phyloP scores from a whole-genome alignment of 2,113 vertebrate species.

The Lontra canadensis region DNA sequence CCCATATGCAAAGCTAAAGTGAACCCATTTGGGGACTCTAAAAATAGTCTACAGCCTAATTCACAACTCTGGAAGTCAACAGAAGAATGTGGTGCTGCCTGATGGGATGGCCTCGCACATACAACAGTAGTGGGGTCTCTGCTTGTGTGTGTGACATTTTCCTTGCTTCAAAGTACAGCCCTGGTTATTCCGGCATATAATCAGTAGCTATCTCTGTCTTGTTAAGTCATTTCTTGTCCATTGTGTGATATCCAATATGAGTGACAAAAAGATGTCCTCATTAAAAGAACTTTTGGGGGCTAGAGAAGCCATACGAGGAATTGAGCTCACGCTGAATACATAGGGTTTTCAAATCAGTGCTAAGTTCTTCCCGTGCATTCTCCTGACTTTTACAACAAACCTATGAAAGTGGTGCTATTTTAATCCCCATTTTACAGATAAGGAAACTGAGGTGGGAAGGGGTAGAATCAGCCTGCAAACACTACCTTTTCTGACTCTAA shows the following conservation, averaged over 20 bases:
- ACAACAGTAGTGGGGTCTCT: background rate
- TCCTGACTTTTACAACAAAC: background rate
- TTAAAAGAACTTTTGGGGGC: background rate
- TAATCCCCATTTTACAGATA: background rate
- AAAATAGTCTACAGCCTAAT: background rate
- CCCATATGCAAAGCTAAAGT: background rate
- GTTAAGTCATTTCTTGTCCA: background rate
- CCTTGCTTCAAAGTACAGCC: background rate
- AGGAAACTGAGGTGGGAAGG: background rate
- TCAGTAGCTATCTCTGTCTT: background rate
- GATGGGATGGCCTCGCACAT: background rate
- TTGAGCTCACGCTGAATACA: background rate
- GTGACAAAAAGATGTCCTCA: background rate
- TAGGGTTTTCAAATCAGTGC: background rate
- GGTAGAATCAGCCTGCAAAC: background rate
- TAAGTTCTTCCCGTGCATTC: background rate
- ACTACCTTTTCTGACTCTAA: background rate
- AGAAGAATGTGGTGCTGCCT: background rate
- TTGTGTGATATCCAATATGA: background rate
- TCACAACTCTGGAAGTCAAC: background rate
- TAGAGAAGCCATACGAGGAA: background rate
- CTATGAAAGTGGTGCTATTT: background rate
- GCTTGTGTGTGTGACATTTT: background rate
- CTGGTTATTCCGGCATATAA: background rate
- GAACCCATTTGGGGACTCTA: background rate